Evolutionary conservation across 2,888 invertebrate genomes (phyloP), one percentile per base, ranked within the genome.

Genomic region (Alcis repandata): DNA sequence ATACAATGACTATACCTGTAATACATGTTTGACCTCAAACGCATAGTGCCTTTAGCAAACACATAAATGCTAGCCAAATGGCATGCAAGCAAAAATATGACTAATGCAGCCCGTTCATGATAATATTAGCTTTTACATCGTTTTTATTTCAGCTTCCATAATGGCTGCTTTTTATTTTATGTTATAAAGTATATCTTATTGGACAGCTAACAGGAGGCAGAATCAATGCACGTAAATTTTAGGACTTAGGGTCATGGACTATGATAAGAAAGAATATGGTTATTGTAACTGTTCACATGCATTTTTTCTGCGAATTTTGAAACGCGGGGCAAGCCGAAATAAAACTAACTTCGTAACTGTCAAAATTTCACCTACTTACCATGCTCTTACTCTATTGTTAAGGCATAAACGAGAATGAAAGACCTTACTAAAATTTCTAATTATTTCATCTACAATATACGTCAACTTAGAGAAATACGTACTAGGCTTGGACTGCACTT

Each of bases 141-240:
- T 52, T 60, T 56, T 60, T 45, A 45, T 51, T 33, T 41, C 32
- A 41, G 13, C 59, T 59, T 48, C 15, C 40, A 59, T 43, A 48
- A n/a, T 33, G 33, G 43, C 46, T 22, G 22, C 36, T 53, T 38
- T 17, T 11, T 43, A 53, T 45, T 4, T 27, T 49, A 49, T 43
- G 19, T 51, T 36, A 22, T 22, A 9, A 13, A 10, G 45, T 45
- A 10, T 45, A 6, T n/a, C 2, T 32, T 19, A 46, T 36, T 3
- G 17, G 38, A 22, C 27, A 19, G 20, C 11, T 27, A 38, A 38
- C 40, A 32, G 7, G n/a, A 51, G 4, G 27, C 49, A 33, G 8
- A 20, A 17, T 49, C 49, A n/a, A 32, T 49, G 15, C n/a, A 49
- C 32, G 15, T n/a, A 13, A n/a, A n/a, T 13, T 13, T 4, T 38